A percentile compares a stretch with the other conserved stretches of the same genome.
Conservation (phyloP, 2,888 invertebrate genomes). For the Perizoma affinitatum region DNA sequence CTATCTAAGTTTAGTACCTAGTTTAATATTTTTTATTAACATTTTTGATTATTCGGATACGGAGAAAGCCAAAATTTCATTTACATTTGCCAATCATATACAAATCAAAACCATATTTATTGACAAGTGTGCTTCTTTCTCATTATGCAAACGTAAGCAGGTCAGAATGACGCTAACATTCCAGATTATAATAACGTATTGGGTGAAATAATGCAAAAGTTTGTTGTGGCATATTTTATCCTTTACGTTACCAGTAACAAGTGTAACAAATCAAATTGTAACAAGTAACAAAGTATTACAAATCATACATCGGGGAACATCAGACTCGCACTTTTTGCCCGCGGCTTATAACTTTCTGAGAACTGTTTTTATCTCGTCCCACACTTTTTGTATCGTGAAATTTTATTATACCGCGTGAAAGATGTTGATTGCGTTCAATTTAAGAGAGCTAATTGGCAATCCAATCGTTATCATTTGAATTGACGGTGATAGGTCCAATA, state of each 20-base stretch:
- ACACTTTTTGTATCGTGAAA: conserved; percentile 31
- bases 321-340: conserved; percentile 53
- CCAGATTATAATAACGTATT: neutral
- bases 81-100: too few relatives aligned
- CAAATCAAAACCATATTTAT: too few relatives aligned
- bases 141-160: too few relatives aligned
- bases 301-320: conserved; percentile 52
- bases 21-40: too few relatives aligned
- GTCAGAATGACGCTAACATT: too few relatives aligned
- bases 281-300: conserved; percentile 43
- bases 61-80: too few relatives aligned
- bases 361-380: conserved; percentile 32
- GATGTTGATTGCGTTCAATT: conserved; percentile 47
- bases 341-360: conserved; percentile 36
- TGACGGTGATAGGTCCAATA: neutral
- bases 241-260: conserved; percentile 46
- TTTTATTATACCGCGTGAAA: conserved; percentile 25
- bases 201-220: conserved; percentile 11
- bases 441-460: conserved; percentile 28
- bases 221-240: conserved; percentile 19
- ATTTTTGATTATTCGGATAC: too few relatives aligned
- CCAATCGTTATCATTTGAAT: conserved; percentile 6
- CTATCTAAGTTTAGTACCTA: too few relatives aligned
- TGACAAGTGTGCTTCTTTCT: too few relatives aligned
- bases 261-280: conserved; percentile 52